Evolutionary conservation across 2,797 vertebrate genomes (phyloP).

Genomic region (Peromyscus aztecus): DNA sequence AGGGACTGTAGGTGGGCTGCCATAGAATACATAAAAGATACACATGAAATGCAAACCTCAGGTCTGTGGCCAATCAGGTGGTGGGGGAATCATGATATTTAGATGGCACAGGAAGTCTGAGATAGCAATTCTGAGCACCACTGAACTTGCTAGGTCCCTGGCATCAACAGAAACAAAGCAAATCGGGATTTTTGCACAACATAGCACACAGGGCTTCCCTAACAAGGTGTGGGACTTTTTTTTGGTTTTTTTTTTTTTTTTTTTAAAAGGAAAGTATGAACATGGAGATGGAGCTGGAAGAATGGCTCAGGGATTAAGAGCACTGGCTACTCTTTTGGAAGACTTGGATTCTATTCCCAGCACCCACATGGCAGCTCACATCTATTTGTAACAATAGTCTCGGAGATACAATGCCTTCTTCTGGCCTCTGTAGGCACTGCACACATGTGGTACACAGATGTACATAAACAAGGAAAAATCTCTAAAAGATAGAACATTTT

Average conservation of each 20-base stretch:
- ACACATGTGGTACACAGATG: not conserved
- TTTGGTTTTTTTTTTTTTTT: not conserved
- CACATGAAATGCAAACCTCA: not conserved
- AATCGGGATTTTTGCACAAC: not conserved
- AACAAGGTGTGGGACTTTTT: not conserved
- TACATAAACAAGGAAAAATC: not conserved
- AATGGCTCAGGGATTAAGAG: not conserved
- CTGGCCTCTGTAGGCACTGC: not conserved
- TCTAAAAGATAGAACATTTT: slow-evolving; percentile 37
- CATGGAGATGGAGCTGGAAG: not conserved
- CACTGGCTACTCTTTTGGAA: not conserved
- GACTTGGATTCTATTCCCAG: not conserved
- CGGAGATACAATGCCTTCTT: not conserved
- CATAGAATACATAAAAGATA: not conserved
- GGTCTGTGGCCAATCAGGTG: not conserved
- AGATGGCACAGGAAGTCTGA: slow-evolving; percentile 12
- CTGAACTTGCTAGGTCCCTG: not conserved
- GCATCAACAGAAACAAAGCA: slow-evolving; percentile 29
- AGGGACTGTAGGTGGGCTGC: not conserved
- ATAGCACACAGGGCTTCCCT: not conserved
- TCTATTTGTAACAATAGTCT: not conserved
- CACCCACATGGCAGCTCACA: not conserved
- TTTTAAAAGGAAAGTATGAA: not conserved
- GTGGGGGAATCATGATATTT: not conserved
- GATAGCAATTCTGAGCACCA: not conserved